Evolutionary conservation across 2,888 invertebrate genomes (phyloP).

Genomic region (Abrostola triplasia): DNA sequence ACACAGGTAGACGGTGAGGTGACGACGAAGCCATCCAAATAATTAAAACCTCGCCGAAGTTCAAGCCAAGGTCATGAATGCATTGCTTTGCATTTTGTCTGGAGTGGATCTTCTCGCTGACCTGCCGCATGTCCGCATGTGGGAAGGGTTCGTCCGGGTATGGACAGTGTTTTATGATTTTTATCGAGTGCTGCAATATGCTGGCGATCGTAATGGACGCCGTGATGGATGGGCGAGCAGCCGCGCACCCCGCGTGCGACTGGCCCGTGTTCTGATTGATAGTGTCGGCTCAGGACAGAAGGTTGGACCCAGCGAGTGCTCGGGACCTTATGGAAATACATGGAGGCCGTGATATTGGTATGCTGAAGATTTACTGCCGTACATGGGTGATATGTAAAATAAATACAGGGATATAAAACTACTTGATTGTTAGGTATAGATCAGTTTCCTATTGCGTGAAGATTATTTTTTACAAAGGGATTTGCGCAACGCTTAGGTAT

Average conservation of each 20-base stretch:
- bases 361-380: too few relatives aligned
- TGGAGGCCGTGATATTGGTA: too few relatives aligned
- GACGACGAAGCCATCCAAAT: too few relatives aligned
- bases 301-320: constrained; percentile 1
- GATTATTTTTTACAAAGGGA: too few relatives aligned
- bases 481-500: too few relatives aligned
- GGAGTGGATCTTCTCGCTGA: constrained; percentile 14
- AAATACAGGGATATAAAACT: too few relatives aligned
- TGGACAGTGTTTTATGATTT: constrained; percentile 55
- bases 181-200: constrained; percentile 53
- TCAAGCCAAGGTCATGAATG: neutral
- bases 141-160: constrained; percentile 29
- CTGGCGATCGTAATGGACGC: constrained; percentile 40
- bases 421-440: too few relatives aligned
- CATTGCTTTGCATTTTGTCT: neutral
- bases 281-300: constrained; percentile 19
- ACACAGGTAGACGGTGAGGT: too few relatives aligned
- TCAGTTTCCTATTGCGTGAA: too few relatives aligned
- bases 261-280: constrained; percentile 53
- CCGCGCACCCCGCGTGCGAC: constrained; percentile 19
- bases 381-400: too few relatives aligned
- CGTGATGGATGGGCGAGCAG: constrained; percentile 47
- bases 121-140: neutral
- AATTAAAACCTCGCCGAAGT: too few relatives aligned
- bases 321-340: too few relatives aligned